Base-by-base conservation (phyloP, 2,797 vertebrate genomes). In the Oreochromis grahami region DNA sequence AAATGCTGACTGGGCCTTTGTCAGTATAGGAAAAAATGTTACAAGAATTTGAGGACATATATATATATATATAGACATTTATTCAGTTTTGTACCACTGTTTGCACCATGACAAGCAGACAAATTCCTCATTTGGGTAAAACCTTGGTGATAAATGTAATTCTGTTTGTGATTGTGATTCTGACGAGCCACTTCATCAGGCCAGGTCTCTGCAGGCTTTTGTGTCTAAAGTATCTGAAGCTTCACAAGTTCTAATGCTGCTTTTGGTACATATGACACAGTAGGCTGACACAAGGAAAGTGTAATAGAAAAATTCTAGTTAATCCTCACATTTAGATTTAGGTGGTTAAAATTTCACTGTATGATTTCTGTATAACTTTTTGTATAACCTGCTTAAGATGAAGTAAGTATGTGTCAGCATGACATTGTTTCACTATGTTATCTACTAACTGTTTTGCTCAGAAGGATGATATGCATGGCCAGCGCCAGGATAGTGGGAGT, bases 11-110 rank as follows among this genome's bases (percentile, higher is more conserved):
- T 26, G 52, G 52, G 52, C 12, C 12, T 26, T 55, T 26, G 12
- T 26, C 21, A 26, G 24, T 26, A 0, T 26, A 55, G 21, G 12
- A 55, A 55, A 2, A 14, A 53, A 2, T 53, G 52, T 26, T 3
- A 26, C 21, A 55, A 6, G 21, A 26, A 55, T 55, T 26, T 55
- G 52, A 26, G 21, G n/a, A 52, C 2, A 24, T 6, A 24, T 1
- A 12, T n/a, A n/a, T n/a, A n/a, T 2, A 7, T 52, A 51, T n/a
- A 51, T 3, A 34, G 6, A 53, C 0, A 26, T 55, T 12, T 8
- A 55, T 55, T 26, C 12, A 14, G 21, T 26, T 26, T 26, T 55
- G 11, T 55, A 26, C 7, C 52, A 55, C 52, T 55, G 24, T 13
- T 5, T 1, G 24, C 26, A 29, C 53, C 8, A 15, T 55, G 53